Evolutionary conservation across 2,888 invertebrate genomes (phyloP), one percentile per base, ranked within the genome.

Genomic region (Herminia tarsipennalis): DNA sequence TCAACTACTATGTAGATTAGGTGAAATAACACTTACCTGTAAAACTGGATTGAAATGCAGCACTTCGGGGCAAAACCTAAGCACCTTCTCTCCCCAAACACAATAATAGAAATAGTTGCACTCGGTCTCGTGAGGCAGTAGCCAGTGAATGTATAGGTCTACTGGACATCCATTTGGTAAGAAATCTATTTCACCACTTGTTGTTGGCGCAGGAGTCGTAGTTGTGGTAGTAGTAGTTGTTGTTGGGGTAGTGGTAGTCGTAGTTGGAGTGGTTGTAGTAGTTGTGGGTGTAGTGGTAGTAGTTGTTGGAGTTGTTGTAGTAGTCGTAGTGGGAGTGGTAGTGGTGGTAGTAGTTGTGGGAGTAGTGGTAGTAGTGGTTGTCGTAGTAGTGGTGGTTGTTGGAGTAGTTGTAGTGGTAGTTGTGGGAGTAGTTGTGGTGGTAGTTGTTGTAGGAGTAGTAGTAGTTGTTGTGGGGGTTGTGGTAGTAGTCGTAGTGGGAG

Each of bases 81-180:
- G 52, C 3, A 76, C 37, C 37, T 68, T 70, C 6, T 67, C 30
- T 32, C 86, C 86, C 77, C 81, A 79, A 18, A 83, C 82, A 58
- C 88, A 88, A 56, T 81, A 79, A 58, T 86, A 88, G 77, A 86
- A 88, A 1, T 60, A 52, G 35, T 70, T 78, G 63, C 86, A 88
- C 41, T 81, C 67, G 5, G 55, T 46, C 37, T 71, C 73, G 44
- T 83, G 76, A 2, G 87, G 83, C 45, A 86, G 53, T 8, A 87
- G 66, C 85, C 81, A 83, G 64, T 86, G 85, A 13, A 80, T 58
- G 30, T 66, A 66, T 0, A 75, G 77, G 56, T 86, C 51, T 0
- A 71, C 72, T 1, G 88, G 88, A 56, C 88, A 89, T 2, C 88
- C 88, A 47, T 88, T 86, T 2, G 17, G 17, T 4, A 5, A 10